Percentiles rank a stretch among this genome's conserved stretches.
Evolutionary conservation across 64 coral and sea anemone genomes (phyloP).

Genomic region (Montipora foliosa): DNA sequence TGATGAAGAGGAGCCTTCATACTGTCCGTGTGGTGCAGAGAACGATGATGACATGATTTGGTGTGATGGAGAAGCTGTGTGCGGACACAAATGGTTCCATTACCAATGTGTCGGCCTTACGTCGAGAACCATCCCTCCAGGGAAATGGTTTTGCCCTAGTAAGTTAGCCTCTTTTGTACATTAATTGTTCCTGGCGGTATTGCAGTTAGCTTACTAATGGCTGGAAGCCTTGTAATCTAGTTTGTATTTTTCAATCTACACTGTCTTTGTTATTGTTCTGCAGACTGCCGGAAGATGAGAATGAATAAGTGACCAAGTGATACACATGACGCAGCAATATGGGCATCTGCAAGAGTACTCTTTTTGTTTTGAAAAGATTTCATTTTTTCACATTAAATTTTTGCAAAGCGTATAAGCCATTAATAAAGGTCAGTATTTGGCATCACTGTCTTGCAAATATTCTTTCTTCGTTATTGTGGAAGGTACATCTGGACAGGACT

Average conservation of each 20-base stretch:
- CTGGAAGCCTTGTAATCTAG: background rate
- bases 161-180: background rate
- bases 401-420: background rate
- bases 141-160: slow-evolving; percentile 73
- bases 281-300: background rate
- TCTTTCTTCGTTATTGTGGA: too few species aligned
- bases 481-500: too few species aligned
- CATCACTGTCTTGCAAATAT: too few species aligned
- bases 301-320: background rate
- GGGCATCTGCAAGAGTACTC: too few species aligned
- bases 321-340: too few species aligned
- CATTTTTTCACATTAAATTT: too few species aligned
- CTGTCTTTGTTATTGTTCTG: background rate
- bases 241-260: background rate
- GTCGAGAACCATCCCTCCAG: slow-evolving; percentile 25
- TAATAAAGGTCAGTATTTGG: background rate
- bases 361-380: too few species aligned
- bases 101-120: slow-evolving; percentile 61
- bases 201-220: background rate
- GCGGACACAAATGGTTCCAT: slow-evolving; percentile 54
- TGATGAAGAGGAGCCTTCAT: slow-evolving; percentile 23
- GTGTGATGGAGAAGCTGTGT: slow-evolving; percentile 60
- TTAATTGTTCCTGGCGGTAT: background rate
- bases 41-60: slow-evolving; percentile 48
- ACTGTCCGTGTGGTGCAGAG: slow-evolving; percentile 46